Evolutionary conservation across 1,140 invertebrate species (phyloP).

Genomic region (Mercenaria mercenaria): DNA sequence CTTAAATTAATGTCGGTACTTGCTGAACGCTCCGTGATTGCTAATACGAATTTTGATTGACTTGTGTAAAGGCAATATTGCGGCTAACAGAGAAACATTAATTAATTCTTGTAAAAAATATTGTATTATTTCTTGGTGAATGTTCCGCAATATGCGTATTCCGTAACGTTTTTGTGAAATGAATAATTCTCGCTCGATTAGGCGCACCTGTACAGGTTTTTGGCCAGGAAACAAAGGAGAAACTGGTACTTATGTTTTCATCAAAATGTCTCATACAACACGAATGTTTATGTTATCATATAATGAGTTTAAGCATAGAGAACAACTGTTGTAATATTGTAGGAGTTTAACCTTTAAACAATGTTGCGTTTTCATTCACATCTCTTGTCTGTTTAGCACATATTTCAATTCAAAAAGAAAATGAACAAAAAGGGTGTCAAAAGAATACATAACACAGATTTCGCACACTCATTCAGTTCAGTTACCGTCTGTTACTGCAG

Average conservation of each 20-base stretch:
- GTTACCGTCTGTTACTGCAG: too few relatives aligned
- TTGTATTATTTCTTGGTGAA: background rate
- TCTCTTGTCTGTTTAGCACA: too few relatives aligned
- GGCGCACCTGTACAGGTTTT: background rate
- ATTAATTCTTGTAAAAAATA: too few relatives aligned
- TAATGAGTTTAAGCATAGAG: background rate
- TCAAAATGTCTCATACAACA: background rate
- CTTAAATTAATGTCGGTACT: too few relatives aligned
- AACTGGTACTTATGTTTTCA: constrained; percentile 9
- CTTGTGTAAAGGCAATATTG: too few relatives aligned
- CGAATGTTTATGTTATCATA: background rate
- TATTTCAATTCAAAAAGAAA: too few relatives aligned
- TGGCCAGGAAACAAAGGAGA: background rate
- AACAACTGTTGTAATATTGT: background rate
- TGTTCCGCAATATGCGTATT: background rate
- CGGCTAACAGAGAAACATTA: too few relatives aligned
- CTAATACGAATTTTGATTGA: too few relatives aligned
- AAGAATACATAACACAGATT: too few relatives aligned
- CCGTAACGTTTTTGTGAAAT: background rate
- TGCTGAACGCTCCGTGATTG: too few relatives aligned
- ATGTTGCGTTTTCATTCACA: background rate
- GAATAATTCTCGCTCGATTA: background rate
- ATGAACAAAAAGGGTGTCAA: too few relatives aligned
- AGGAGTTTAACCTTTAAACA: background rate
- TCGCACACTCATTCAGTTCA: too few relatives aligned